phyloP scores from a whole-genome alignment of 2,113 vertebrate genomes.

The Mastomys coucha region DNA sequence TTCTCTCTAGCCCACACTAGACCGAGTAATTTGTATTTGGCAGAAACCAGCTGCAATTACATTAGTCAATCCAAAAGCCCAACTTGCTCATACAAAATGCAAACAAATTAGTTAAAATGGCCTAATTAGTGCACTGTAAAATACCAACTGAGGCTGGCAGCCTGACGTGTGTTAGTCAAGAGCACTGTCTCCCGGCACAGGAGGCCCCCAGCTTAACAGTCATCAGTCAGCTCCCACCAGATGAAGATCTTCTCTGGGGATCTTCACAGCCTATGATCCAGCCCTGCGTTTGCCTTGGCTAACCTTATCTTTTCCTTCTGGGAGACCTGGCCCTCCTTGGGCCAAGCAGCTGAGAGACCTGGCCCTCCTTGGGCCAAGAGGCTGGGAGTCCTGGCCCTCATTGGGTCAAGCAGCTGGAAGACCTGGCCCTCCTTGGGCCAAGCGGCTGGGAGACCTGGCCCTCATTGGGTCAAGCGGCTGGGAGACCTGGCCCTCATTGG shows the following conservation, averaged over 20 bases:
- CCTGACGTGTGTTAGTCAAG: conserved; percentile 84
- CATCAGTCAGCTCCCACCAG: neutral
- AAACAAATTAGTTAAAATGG: conserved; percentile 95
- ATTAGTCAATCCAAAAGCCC: conserved; percentile 93
- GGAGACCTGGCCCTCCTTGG: neutral
- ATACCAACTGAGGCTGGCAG: conserved; percentile 91
- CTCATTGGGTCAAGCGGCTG: too few species aligned
- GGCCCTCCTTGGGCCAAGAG: neutral
- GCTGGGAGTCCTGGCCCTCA: neutral
- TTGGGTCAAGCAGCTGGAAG: neutral
- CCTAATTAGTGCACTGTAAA: conserved; percentile 93
- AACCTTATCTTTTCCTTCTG: neutral
- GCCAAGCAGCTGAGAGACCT: neutral
- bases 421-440: neutral
- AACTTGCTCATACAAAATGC: conserved; percentile 93
- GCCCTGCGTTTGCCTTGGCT: neutral
- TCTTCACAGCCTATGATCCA: neutral
- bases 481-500: neutral
- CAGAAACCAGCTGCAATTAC: conserved; percentile 91
- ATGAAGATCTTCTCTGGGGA: neutral
- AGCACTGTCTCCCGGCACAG: conserved; percentile 80
- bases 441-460: neutral
- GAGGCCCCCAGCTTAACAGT: conserved; percentile 34
- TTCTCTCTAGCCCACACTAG: conserved; percentile 90
- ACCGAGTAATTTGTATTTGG: conserved; percentile 92